Conservation (phyloP, 92 coral and sea anemone genomes). For the Diadumene lineata region DNA sequence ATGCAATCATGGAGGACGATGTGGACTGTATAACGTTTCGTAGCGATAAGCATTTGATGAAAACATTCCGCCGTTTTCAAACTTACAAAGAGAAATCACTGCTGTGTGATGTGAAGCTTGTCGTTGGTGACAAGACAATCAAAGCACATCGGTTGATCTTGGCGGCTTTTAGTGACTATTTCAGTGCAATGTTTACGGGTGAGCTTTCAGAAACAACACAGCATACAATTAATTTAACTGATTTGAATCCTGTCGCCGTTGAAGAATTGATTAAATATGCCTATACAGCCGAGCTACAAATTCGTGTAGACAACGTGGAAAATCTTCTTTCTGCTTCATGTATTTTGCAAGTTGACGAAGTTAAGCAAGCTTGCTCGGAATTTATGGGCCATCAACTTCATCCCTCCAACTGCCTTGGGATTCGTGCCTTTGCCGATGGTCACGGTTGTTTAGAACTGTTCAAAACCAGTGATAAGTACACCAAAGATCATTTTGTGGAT, state of each 20-base stretch:
- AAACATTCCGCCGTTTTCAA: conserved; percentile 81
- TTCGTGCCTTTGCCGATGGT: conserved; percentile 95
- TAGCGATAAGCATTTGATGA: conserved; percentile 58
- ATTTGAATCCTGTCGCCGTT: conserved; percentile 91
- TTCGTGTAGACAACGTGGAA: conserved; percentile 95
- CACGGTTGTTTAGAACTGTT: conserved; percentile 89
- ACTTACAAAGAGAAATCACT: conserved; percentile 74
- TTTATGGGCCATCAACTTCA: conserved; percentile 98
- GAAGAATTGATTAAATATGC: conserved; percentile 86
- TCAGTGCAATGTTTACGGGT: conserved; percentile 97
- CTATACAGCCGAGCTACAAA: conserved; percentile 85
- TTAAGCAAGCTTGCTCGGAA: conserved; percentile 88
- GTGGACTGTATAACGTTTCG: conserved; percentile 65
- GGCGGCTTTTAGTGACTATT: conserved; percentile 98
- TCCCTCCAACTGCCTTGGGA: conserved; percentile 91
- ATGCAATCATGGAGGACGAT: conserved; percentile 52
- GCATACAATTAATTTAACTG: conserved; percentile 72
- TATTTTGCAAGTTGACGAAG: conserved; percentile 90
- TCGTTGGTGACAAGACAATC: conserved; percentile 81
- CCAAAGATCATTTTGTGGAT: conserved; percentile 91
- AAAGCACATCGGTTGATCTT: conserved; percentile 90
- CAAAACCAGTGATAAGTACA: conserved; percentile 78
- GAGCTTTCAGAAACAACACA: conserved; percentile 86
- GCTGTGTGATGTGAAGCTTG: conserved; percentile 89
- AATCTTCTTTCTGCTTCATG: conserved; percentile 89